Percentiles rank a stretch among this genome's conserved stretches.
Evolutionary conservation across 2,113 vertebrate genomes (phyloP).

Genomic region (Ramphastos sulfuratus): DNA sequence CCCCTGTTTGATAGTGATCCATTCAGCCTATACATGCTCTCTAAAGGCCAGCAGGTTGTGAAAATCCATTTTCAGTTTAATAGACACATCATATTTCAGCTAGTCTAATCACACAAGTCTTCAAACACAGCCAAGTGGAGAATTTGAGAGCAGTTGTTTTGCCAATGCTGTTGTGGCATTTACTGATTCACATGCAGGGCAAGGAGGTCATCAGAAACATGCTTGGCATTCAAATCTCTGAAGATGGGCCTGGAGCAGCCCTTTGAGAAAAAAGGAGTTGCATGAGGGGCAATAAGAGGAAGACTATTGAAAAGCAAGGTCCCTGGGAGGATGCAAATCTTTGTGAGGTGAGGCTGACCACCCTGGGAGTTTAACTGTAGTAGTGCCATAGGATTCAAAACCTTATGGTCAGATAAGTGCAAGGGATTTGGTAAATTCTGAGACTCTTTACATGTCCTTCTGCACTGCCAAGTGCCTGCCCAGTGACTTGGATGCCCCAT

Average conservation of each 20-base stretch:
- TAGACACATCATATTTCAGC: neutral
- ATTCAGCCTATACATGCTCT: neutral
- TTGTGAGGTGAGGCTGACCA: neutral
- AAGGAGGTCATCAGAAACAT: neutral
- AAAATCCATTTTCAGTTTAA: neutral
- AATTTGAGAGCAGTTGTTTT: neutral
- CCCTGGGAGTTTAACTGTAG: neutral
- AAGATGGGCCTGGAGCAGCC: neutral
- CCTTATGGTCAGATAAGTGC: neutral
- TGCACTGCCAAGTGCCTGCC: neutral
- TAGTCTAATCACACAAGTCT: neutral
- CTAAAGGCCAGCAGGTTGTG: neutral
- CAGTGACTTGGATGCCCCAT: neutral
- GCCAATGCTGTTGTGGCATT: neutral
- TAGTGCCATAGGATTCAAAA: neutral
- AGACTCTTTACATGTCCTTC: neutral
- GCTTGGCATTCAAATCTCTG: neutral
- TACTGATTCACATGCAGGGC: neutral
- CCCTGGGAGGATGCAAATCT: neutral
- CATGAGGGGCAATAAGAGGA: rapidly evolving
- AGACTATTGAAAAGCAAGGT: neutral
- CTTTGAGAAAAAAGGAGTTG: neutral
- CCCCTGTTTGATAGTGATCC: neutral
- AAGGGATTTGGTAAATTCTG: neutral
- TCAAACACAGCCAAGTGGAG: neutral